A percentile compares a stretch with the other conserved stretches of the same genome.
These are phyloP conservation scores for Pseudoatta argentina DNA, from an alignment of 1,140 invertebrate species.

Conservation along the genomic window DNA sequence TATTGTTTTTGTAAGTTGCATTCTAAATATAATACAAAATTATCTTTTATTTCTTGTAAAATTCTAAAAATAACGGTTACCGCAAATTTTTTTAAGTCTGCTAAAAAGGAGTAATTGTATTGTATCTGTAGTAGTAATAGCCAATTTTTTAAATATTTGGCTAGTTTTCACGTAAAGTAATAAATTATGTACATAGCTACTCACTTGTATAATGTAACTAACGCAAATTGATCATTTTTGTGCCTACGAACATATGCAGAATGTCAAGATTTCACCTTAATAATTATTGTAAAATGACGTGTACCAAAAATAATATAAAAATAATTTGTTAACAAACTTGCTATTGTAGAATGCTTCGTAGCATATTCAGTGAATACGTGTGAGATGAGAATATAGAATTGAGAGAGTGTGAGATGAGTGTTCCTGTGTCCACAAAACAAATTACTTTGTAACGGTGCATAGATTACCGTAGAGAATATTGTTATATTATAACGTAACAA, in stretches of 20 bases:
- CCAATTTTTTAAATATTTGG: neutral
- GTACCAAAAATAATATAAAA: constrained; percentile 33
- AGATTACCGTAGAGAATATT: constrained; percentile 62
- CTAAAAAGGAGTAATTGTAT: neutral
- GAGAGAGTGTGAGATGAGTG: constrained; percentile 64
- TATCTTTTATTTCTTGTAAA: constrained; percentile 8
- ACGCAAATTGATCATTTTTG: neutral
- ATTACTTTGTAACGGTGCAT: constrained; percentile 60
- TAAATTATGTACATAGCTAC: constrained; percentile 31
- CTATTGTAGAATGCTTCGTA: constrained; percentile 40
- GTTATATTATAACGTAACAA: constrained; percentile 34
- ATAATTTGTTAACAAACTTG: constrained; percentile 47
- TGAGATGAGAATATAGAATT: constrained; percentile 29
- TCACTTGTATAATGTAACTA: constrained; percentile 10
- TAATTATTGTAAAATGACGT: constrained; percentile 41
- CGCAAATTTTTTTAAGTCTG: neutral
- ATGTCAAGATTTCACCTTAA: neutral
- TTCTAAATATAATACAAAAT: constrained; percentile 7
- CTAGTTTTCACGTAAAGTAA: neutral
- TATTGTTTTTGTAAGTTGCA: neutral
- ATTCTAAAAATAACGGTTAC: neutral
- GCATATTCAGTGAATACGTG: constrained; percentile 57
- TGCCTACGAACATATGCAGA: neutral
- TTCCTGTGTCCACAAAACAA: constrained; percentile 39
- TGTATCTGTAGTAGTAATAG: constrained; percentile 28